Evolutionary conservation across 2,888 invertebrate genomes (phyloP).

Genomic region (Anthophora plumipes): DNA sequence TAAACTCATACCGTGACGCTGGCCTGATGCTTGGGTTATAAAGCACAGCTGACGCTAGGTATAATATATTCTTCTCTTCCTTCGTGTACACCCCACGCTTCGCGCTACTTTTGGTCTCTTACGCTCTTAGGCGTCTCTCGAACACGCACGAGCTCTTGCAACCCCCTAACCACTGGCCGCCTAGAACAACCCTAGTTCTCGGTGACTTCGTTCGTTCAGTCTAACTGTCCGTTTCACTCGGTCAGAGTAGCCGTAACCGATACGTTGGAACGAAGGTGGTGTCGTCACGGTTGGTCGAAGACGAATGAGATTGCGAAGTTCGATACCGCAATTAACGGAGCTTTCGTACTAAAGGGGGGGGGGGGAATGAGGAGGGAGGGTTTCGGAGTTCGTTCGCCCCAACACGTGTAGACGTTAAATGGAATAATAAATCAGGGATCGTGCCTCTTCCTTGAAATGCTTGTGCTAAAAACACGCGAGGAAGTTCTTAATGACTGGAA

Average conservation of each 20-base stretch:
- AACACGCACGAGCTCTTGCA: conserved; percentile 73
- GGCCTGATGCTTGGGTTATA: conserved; percentile 79
- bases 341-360: conserved; percentile 45
- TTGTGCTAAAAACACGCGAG: background rate
- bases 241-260: conserved; percentile 62
- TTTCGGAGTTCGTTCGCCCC: conserved; percentile 33
- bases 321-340: conserved; percentile 72
- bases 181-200: conserved; percentile 42
- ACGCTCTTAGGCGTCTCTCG: conserved; percentile 61
- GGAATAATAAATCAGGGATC: conserved; percentile 55
- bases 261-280: conserved; percentile 64
- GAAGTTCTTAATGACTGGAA: conserved; percentile 9
- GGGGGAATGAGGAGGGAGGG: conserved; percentile 25
- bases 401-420: conserved; percentile 58
- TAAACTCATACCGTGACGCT: conserved; percentile 78
- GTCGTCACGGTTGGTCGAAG: conserved; percentile 70
- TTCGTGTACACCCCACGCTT: conserved; percentile 45
- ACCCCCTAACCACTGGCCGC: conserved; percentile 47
- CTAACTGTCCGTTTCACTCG: conserved; percentile 73
- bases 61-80: conserved; percentile 77
- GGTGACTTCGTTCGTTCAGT: conserved; percentile 51
- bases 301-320: conserved; percentile 72
- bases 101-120: conserved; percentile 53
- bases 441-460: conserved; percentile 6
- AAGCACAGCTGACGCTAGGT: conserved; percentile 82